phyloP scores from a whole-genome alignment of 2,113 vertebrate genomes.

The Merops nubicus region DNA sequence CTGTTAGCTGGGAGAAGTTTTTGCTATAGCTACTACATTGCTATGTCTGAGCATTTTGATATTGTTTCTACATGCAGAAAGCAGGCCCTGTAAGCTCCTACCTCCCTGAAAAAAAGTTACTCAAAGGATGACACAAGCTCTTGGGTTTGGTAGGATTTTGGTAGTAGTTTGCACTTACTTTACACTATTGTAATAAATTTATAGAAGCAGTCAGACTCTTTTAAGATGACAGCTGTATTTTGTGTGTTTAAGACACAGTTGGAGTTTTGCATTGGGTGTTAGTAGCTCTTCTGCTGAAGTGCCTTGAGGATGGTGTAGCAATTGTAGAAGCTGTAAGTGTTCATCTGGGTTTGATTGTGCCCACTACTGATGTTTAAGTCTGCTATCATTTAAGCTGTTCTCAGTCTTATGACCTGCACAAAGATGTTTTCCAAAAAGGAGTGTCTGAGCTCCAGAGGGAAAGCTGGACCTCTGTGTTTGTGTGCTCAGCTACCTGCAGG shows the following conservation, averaged over 20 bases:
- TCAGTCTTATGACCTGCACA: background rate
- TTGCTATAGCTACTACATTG: background rate
- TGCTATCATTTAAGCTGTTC: background rate
- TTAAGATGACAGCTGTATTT: background rate
- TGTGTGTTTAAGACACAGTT: background rate
- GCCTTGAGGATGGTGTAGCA: too few species aligned
- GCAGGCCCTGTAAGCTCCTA: background rate
- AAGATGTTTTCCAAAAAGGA: background rate
- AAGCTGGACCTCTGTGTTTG: background rate
- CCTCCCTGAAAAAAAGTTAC: background rate
- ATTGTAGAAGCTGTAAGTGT: background rate
- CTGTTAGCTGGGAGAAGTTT: background rate
- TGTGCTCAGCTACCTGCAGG: background rate
- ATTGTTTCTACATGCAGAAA: background rate
- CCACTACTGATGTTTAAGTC: background rate
- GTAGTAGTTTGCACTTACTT: background rate
- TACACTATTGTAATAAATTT: background rate
- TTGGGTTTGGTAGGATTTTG: background rate
- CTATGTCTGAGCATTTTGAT: background rate
- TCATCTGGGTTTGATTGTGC: background rate
- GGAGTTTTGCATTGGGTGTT: background rate
- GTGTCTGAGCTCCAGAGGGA: background rate
- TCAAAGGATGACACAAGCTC: background rate
- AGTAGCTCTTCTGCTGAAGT: background rate
- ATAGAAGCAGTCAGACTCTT: background rate